Percentiles rank a stretch among this genome's conserved stretches.
These are phyloP conservation scores for Leucophora obtusa DNA, from an alignment of 2,888 invertebrate genomes.

Conservation along the genomic window DNA sequence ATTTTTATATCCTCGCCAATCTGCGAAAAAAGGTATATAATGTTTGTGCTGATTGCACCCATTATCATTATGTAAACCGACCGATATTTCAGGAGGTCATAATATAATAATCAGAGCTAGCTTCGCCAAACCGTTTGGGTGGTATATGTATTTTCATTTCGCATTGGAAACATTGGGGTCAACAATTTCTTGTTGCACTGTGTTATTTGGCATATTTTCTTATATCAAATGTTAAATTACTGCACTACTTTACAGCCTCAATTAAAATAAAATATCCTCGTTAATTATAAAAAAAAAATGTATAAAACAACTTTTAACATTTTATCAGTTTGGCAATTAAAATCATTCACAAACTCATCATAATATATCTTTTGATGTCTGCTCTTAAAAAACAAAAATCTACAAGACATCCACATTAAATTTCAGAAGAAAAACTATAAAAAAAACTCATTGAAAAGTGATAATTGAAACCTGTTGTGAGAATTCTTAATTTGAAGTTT, in stretches of 20 bases:
- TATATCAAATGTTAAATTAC: not conserved
- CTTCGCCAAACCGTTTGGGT: too few species aligned
- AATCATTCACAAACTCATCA: conserved; percentile 37
- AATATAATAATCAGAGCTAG: too few species aligned
- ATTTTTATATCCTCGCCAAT: too few species aligned
- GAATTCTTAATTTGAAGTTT: conserved; percentile 34
- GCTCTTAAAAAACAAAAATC: conserved; percentile 9
- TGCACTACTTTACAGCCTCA: conserved; percentile 1
- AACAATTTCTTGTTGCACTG: too few species aligned
- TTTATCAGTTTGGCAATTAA: conserved; percentile 49
- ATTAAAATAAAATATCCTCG: conserved; percentile 34
- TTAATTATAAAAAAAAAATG: conserved; percentile 20
- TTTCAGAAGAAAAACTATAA: conserved; percentile 1
- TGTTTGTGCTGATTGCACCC: too few species aligned
- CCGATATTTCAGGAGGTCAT: too few species aligned
- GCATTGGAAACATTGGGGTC: too few species aligned
- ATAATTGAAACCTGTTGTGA: conserved; percentile 58
- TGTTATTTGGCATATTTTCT: too few species aligned
- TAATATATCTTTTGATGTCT: conserved; percentile 35
- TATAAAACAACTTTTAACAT: conserved; percentile 15
- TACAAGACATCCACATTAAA: conserved; percentile 14
- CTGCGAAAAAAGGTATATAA: too few species aligned
- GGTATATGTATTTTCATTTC: too few species aligned
- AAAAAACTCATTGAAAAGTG: conserved; percentile 55
- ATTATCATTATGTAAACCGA: too few species aligned